These are phyloP conservation scores for Agrochola circellaris DNA, from an alignment of 2,888 invertebrate species.

Conservation along the genomic window DNA sequence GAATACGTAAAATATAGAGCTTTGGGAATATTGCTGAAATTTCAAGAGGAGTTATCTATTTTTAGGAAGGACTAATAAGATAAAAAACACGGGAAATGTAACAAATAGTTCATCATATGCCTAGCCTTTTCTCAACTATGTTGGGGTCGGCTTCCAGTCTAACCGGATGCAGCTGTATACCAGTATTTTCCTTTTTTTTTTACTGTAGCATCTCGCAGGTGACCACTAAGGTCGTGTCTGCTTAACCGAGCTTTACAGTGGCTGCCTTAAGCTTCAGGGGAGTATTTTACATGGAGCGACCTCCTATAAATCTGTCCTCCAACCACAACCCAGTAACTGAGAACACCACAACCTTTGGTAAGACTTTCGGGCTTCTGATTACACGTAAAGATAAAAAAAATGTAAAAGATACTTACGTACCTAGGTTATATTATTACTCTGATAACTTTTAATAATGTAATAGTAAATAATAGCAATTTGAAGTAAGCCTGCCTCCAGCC, in stretches of 20 bases:
- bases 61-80: background rate
- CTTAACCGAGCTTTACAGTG: too few species aligned
- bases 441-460: too few species aligned
- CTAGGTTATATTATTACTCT: too few species aligned
- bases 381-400: too few species aligned
- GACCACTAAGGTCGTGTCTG: too few species aligned
- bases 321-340: background rate
- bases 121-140: background rate
- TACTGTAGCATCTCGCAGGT: too few species aligned
- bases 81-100: background rate
- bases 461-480: too few species aligned
- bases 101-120: background rate
- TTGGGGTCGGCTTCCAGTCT: background rate
- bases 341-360: background rate
- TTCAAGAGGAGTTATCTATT: background rate
- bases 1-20: constrained; percentile 23
- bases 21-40: constrained; percentile 13
- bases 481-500: too few species aligned
- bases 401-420: too few species aligned
- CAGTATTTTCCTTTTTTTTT: too few species aligned
- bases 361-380: too few species aligned
- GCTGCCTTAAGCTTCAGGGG: too few species aligned
- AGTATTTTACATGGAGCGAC: background rate
- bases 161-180: background rate
- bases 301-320: background rate